Evolutionary conservation across 2,888 invertebrate species (phyloP), one percentile per base, ranked within the genome.

Genomic region (Agrotis puta): DNA sequence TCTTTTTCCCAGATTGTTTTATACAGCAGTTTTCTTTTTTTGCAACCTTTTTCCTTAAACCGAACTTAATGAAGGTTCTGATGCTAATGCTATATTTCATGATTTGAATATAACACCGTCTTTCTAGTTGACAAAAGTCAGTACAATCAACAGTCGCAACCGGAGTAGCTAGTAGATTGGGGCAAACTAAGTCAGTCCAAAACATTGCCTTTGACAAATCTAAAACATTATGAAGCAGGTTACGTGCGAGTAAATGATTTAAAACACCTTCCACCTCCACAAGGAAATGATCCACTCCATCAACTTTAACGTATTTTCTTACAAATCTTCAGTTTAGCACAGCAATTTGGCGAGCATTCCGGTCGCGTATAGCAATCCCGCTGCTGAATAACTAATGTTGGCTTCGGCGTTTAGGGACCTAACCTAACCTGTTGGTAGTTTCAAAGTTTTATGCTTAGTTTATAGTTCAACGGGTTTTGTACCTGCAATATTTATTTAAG

Each of bases 301-400:
- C 59, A 70, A 48, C 33, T 50, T 27, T 27, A 63, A 43, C 20
- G 45, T 62, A 59, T 2, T 51, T 74, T 80, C 24, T 81, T 33
- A 61, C 70, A 77, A 77, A 77, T 81, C 57, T 47, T n/a, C 48
- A 69, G 39, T 48, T 80, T 62, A 74, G 51, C 50, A 27, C 22
- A 58, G 47, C 56, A 63, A 82, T 82, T 81, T 84, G 63, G 70
- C 51, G 27, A 18, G 22, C 18, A 72, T 66, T 82, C 66, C 43
- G 59, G 70, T 77, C 70, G 70, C 62, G 71, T 72, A 58, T 51
- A 66, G 79, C 59, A 59, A 65, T 74, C 51, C 50, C 24, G 27
- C 65, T 74, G 56, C 66, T 74, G 77, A 73, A 85, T 85, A 73
- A 72, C 68, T 82, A 67, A 85, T 74, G 72, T 53, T 64, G 13